These are phyloP conservation scores for Amphilophus citrinellus DNA, from an alignment of 2,113 vertebrate genomes.

Conservation along the genomic window DNA sequence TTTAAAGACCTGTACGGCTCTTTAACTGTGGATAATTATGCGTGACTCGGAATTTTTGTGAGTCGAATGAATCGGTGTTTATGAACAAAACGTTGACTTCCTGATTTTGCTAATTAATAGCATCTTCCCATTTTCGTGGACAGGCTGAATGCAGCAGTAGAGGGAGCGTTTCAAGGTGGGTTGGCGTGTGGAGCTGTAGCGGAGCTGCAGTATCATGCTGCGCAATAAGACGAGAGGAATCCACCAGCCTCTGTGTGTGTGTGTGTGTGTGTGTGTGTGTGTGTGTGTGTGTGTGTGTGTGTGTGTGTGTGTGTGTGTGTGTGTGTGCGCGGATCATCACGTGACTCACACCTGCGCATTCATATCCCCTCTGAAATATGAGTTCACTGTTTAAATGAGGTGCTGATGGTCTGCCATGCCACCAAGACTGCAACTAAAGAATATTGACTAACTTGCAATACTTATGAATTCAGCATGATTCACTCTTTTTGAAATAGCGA, in stretches of 20 bases:
- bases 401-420: neutral
- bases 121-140: neutral
- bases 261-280: neutral
- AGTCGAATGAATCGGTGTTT: accelerated
- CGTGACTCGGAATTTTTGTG: neutral
- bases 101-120: neutral
- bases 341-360: neutral
- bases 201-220: conserved; percentile 96
- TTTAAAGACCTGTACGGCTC: neutral
- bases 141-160: conserved; percentile 52
- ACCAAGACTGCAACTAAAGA: neutral
- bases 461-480: conserved; percentile 20
- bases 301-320: neutral
- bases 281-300: neutral
- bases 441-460: neutral
- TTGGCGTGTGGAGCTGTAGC: conserved; percentile 85
- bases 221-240: conserved; percentile 85
- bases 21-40: neutral
- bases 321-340: conserved; percentile 11
- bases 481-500: conserved; percentile 34
- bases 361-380: neutral
- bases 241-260: conserved; percentile 26
- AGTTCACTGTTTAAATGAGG: neutral
- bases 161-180: conserved; percentile 88
- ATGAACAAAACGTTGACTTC: neutral